Evolutionary conservation across 1,140 invertebrate species (phyloP).

Genomic region (Battus philenor): DNA sequence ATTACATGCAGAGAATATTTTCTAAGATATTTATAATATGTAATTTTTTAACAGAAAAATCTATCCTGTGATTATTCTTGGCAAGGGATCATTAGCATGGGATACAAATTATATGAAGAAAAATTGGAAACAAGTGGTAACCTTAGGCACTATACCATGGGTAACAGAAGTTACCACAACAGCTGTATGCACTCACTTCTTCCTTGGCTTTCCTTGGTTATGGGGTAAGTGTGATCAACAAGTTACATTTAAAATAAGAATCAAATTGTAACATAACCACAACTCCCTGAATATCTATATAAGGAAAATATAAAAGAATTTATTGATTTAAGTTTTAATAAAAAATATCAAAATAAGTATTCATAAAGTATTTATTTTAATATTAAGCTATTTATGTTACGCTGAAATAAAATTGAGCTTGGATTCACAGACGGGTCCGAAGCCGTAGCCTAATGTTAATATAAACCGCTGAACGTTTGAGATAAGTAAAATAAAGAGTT

Average conservation of each 20-base stretch:
- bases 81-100: constrained; percentile 59
- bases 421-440: neutral
- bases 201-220: constrained; percentile 55
- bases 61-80: constrained; percentile 62
- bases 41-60: constrained; percentile 46
- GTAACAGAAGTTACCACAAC: constrained; percentile 40
- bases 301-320: too few relatives aligned
- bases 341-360: too few relatives aligned
- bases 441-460: constrained; percentile 5
- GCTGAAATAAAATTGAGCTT: constrained; percentile 12
- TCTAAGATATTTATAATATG: too few relatives aligned
- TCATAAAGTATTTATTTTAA: too few relatives aligned
- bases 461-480: constrained; percentile 12
- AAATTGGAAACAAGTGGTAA: constrained; percentile 43
- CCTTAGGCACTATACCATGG: constrained; percentile 54
- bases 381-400: neutral
- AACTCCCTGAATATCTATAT: neutral
- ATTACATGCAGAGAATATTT: too few relatives aligned
- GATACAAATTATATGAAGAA: constrained; percentile 46
- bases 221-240: constrained; percentile 47
- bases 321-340: too few relatives aligned
- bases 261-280: neutral
- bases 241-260: too few relatives aligned
- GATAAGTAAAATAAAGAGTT: constrained; percentile 18
- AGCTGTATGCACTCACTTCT: constrained; percentile 36